phyloP scores from a whole-genome alignment of 2,888 invertebrate genomes.

The Cyclophora albipunctata region DNA sequence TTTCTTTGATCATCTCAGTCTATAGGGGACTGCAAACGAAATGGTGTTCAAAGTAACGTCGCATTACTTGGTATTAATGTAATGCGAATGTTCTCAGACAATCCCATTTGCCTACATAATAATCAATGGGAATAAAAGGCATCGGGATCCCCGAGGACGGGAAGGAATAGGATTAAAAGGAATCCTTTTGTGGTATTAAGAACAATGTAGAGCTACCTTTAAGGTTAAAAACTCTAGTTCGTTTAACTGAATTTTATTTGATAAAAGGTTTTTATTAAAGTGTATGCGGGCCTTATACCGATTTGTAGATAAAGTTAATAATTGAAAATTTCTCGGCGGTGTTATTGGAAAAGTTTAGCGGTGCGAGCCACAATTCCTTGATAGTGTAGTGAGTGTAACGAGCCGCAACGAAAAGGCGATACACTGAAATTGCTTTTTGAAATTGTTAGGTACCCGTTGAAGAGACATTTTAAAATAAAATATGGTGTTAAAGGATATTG shows the following conservation, averaged over 20 bases:
- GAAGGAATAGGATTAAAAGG: slow-evolving; percentile 27
- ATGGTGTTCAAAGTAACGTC: slow-evolving; percentile 13
- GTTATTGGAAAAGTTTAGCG: slow-evolving; percentile 49
- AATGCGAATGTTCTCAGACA: slow-evolving; percentile 21
- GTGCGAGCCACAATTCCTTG: slow-evolving; percentile 29
- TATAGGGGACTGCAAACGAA: slow-evolving; percentile 27
- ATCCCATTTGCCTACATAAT: slow-evolving; percentile 27
- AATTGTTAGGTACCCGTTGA: slow-evolving; percentile 17
- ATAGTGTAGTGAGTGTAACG: slow-evolving; percentile 26
- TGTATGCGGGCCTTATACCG: slow-evolving; percentile 24
- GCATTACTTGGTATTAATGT: slow-evolving; percentile 28
- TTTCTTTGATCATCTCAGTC: slow-evolving; percentile 18
- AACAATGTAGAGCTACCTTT: slow-evolving; percentile 7
- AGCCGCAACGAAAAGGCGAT: slow-evolving; percentile 19
- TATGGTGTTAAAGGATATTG: too few relatives aligned
- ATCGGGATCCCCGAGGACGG: slow-evolving; percentile 17
- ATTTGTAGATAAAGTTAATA: slow-evolving; percentile 47
- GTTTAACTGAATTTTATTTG: slow-evolving; percentile 23
- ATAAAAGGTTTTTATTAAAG: slow-evolving; percentile 19
- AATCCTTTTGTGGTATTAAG: slow-evolving; percentile 21
- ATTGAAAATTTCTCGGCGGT: slow-evolving; percentile 47
- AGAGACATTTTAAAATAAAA: background rate
- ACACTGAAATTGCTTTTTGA: slow-evolving; percentile 28
- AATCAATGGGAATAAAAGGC: slow-evolving; percentile 26
- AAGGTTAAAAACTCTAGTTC: slow-evolving; percentile 4